Conservation (phyloP, 2,888 invertebrate genomes). For the Limnephilus marmoratus region DNA sequence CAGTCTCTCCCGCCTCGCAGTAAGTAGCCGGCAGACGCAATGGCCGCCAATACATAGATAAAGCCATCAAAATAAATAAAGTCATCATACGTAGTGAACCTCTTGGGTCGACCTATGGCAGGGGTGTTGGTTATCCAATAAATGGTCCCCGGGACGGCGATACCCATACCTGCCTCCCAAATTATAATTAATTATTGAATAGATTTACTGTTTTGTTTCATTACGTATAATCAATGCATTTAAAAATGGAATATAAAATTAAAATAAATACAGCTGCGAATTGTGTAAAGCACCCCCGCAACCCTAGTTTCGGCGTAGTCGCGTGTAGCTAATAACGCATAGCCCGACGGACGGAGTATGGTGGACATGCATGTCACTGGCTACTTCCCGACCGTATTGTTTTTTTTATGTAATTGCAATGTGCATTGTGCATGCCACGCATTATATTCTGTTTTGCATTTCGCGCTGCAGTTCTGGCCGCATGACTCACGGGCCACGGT, state of each 20-base stretch:
- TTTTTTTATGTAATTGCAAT: constrained; percentile 53
- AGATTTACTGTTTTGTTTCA: not conserved
- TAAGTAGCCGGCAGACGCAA: no score
- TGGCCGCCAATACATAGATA: no score
- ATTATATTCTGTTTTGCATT: constrained; percentile 39
- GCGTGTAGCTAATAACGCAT: constrained; percentile 21
- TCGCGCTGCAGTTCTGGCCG: constrained; percentile 23
- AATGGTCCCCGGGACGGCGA: no score
- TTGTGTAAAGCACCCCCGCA: not conserved
- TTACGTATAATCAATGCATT: not conserved
- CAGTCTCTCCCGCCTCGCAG: no score
- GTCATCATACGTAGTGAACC: no score
- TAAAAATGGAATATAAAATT: not conserved
- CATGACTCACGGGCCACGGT: constrained; percentile 51
- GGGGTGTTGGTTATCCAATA: no score
- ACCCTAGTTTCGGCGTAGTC: not conserved
- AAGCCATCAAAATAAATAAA: no score
- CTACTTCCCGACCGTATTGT: constrained; percentile 34
- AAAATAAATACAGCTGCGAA: not conserved
- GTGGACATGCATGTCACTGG: constrained; percentile 8
- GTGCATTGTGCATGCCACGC: constrained; percentile 50
- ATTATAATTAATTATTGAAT: no score
- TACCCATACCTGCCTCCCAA: no score
- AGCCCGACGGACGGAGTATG: not conserved
- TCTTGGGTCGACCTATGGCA: no score